These are phyloP conservation scores for Orthosia incerta DNA, from an alignment of 2,888 invertebrate genomes.

Conservation along the genomic window DNA sequence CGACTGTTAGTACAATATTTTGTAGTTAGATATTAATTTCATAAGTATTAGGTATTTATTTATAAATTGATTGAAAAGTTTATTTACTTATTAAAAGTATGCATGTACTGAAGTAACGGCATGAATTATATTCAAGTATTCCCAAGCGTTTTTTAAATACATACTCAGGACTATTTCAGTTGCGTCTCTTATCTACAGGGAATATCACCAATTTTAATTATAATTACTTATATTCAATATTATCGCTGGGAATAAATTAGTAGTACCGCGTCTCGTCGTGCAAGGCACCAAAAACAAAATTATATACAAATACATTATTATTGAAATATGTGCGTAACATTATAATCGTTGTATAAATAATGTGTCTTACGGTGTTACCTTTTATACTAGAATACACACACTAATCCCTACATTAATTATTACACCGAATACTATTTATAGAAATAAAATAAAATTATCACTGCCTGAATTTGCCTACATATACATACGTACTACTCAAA, in stretches of 20 bases:
- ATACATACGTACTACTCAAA: constrained; percentile 54
- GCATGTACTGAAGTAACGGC: background rate
- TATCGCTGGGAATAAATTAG: constrained; percentile 44
- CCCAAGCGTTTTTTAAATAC: constrained; percentile 7
- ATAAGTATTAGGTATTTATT: background rate
- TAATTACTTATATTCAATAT: constrained; percentile 44
- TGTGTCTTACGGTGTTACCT: constrained; percentile 46
- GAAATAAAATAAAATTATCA: constrained; percentile 55
- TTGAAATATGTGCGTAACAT: constrained; percentile 50
- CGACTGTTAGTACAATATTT: constrained; percentile 4
- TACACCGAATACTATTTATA: constrained; percentile 55
- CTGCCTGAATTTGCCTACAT: constrained; percentile 62
- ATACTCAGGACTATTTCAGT: constrained; percentile 10
- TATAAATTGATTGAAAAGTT: background rate
- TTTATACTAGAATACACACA: constrained; percentile 61
- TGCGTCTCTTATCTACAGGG: constrained; percentile 24
- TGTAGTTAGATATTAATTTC: background rate
- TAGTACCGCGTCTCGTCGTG: constrained; percentile 21
- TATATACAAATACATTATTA: constrained; percentile 45
- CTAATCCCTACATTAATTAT: constrained; percentile 56
- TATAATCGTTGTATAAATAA: constrained; percentile 57
- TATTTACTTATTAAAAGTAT: constrained; percentile 1
- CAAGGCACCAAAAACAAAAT: constrained; percentile 45
- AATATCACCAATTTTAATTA: constrained; percentile 32
- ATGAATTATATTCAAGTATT: background rate